A percentile compares a stretch with the other conserved stretches of the same genome.
phyloP scores from a whole-genome alignment of 2,888 invertebrate species.

The Cephus sareptanus region DNA sequence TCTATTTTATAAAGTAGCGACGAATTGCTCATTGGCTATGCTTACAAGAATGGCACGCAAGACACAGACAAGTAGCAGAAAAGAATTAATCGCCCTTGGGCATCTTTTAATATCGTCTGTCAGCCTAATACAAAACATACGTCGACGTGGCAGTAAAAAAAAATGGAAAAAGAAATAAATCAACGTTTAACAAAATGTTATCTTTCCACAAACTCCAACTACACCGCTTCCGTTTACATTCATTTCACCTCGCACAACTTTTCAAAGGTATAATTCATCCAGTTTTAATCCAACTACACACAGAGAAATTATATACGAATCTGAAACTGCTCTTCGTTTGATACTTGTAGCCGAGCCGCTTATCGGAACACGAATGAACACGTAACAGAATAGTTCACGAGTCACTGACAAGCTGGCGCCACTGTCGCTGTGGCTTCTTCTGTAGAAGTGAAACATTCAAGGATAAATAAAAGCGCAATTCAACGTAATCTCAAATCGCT shows the following conservation, averaged over 20 bases:
- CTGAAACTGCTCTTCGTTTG: background rate
- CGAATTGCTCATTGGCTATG: background rate
- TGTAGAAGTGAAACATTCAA: background rate
- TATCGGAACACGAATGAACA: background rate
- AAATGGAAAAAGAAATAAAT: background rate
- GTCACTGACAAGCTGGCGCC: background rate
- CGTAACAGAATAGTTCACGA: background rate
- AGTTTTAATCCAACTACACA: background rate
- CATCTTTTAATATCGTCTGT: background rate
- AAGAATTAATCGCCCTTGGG: background rate
- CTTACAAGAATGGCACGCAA: background rate
- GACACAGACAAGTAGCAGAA: background rate
- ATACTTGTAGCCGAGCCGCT: background rate
- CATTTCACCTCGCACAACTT: background rate
- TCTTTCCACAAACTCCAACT: background rate
- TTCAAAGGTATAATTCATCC: background rate
- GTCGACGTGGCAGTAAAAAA: background rate
- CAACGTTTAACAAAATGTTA: background rate
- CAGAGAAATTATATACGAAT: background rate
- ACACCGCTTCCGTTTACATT: background rate
- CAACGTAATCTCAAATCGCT: background rate
- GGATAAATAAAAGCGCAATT: background rate
- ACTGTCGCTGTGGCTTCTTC: background rate
- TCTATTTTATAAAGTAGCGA: background rate
- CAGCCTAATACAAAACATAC: background rate